Conservation (phyloP, 1,140 invertebrate species). For the Chrysomallon squamiferum region DNA sequence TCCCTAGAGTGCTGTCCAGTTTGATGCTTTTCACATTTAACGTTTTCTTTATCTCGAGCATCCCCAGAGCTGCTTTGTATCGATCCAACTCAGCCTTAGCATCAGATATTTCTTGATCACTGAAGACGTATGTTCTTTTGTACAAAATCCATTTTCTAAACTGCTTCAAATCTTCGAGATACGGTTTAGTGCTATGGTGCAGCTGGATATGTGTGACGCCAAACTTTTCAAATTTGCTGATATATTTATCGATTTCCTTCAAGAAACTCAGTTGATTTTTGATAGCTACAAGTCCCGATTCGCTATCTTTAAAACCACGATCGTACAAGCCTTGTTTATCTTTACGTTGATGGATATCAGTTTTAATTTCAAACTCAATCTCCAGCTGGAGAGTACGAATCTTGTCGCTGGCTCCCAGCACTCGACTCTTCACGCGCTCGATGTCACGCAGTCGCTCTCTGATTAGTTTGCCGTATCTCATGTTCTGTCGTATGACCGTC, state of each 20-base stretch:
- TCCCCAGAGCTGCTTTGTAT: neutral
- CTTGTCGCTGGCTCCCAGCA: conserved; percentile 31
- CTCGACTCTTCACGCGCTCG: conserved; percentile 66
- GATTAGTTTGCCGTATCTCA: conserved; percentile 70
- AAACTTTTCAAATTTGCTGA: neutral
- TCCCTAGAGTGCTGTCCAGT: neutral
- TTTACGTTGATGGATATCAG: neutral
- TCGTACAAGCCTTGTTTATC: conserved; percentile 1
- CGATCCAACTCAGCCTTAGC: conserved; percentile 14
- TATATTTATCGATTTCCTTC: neutral
- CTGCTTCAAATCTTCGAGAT: neutral
- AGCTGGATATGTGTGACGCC: no score
- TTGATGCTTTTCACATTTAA: neutral
- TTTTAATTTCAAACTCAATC: neutral
- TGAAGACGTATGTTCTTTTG: conserved; percentile 10
- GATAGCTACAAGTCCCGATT: neutral
- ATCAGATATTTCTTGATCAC: conserved; percentile 17
- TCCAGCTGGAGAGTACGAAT: neutral
- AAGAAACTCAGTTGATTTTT: conserved; percentile 1
- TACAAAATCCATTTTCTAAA: neutral
- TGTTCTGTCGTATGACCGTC: conserved; percentile 69
- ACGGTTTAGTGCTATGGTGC: neutral
- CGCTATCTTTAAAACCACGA: neutral
- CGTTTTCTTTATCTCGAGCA: neutral
- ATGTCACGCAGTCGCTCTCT: conserved; percentile 68